Base-by-base conservation (phyloP, 1,140 invertebrate species). In the Heliconius hewitsoni region DNA sequence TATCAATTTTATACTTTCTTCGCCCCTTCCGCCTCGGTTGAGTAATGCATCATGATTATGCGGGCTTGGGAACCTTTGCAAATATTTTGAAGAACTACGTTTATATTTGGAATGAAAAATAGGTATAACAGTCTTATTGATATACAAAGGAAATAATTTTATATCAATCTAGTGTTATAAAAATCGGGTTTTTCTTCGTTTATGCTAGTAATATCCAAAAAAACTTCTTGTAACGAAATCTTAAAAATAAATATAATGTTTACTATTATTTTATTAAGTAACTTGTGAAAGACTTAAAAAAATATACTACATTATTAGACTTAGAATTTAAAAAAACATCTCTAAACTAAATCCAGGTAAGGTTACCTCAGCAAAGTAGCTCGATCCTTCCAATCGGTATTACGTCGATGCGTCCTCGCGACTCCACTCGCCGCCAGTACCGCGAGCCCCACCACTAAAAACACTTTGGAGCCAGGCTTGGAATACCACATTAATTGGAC, bases 341-440 rank as follows among this genome's bases (percentile, higher is more conserved):
- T 46, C 42, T 16, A 46, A 46, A 4, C 0, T 46, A 46, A 16
- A 11, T 23, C 9, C 19, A 11, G n/a, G 39, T 39, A 23, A 73
- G 18, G 34, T 42, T 94, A 97, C 97, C 96, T 96, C 74, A 97
- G 94, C 77, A 97, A 94, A 27, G 97, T 96, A 86, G 97, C 97
- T 81, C 98, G 95, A 52, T 97, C 97, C 55, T 94, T 93, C 98
- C 98, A 98, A 85, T 98, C 97, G 50, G 95, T 93, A 87, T 98
- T 98, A 78, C 97, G 95, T 50, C 95, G 91, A 82, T 97, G 91
- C 0, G 97, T 98, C 88, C 96, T 96, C 52, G 96, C 95, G 66
- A 96, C 95, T 73, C 97, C 91, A 42, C 96, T 91, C 13, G 97
- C 89, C 8, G 97, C 94, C 2, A 97, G 90, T 27, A 96, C 83